phyloP scores from a whole-genome alignment of 2,113 vertebrate species.

The Cavia porcellus region DNA sequence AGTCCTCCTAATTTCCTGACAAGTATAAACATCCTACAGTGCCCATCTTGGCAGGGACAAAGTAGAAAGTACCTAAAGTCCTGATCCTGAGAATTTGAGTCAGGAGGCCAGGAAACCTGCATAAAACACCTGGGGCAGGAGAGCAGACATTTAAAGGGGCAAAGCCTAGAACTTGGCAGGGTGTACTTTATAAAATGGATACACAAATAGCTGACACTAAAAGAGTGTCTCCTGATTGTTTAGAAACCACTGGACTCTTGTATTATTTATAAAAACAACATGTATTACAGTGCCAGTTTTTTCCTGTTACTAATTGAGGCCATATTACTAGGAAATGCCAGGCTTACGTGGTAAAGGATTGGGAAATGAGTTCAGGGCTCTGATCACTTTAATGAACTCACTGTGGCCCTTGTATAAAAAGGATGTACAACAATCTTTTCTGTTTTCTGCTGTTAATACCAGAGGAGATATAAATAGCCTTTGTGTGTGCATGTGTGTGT shows the following conservation, averaged over 20 bases:
- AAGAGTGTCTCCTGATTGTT: slow-evolving; percentile 57
- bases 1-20: slow-evolving; percentile 20
- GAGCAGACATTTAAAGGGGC: not conserved
- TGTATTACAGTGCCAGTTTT: slow-evolving; percentile 34
- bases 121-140: not conserved
- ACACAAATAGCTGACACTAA: slow-evolving; percentile 52
- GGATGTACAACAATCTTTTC: not conserved
- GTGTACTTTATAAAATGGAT: slow-evolving; percentile 35
- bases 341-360: not conserved
- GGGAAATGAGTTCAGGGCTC: not conserved
- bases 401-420: not conserved
- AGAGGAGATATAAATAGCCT: not conserved
- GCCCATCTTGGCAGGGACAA: slow-evolving; percentile 44
- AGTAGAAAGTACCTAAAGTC: not conserved
- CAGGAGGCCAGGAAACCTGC: slow-evolving; percentile 22
- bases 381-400: not conserved
- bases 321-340: slow-evolving; percentile 48
- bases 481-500: not conserved
- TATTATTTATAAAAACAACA: slow-evolving; percentile 65
- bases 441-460: not conserved
- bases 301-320: slow-evolving; percentile 32
- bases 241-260: slow-evolving; percentile 57
- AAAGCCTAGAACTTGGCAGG: slow-evolving; percentile 16
- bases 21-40: slow-evolving; percentile 45
- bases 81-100: not conserved